Conservation (phyloP, 2,888 invertebrate genomes). For the Lasioglossum oenotherae region DNA sequence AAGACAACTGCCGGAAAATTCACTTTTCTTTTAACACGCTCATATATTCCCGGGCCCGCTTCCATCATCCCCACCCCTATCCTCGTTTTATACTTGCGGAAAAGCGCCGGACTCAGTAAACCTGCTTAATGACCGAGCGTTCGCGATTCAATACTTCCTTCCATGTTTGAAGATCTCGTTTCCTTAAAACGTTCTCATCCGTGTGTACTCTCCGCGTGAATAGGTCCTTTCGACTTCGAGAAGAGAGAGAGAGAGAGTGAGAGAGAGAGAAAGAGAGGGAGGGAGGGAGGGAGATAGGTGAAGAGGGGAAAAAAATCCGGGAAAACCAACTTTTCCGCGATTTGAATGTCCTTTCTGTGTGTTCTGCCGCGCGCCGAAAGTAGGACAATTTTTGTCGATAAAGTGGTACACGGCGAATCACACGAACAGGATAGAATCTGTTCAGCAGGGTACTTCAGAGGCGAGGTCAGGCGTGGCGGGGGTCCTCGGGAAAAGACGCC, state of each 20-base stretch:
- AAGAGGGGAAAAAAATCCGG: not conserved
- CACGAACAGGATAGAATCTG: constrained; percentile 2
- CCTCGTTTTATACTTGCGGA: not conserved
- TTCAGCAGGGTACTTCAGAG: constrained; percentile 1
- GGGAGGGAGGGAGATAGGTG: not conserved
- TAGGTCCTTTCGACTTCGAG: not conserved
- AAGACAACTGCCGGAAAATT: constrained; percentile 48
- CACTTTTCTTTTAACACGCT: constrained; percentile 18
- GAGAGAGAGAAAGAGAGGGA: not conserved
- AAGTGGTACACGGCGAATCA: not conserved
- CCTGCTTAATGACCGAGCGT: constrained; percentile 29
- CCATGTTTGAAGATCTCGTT: not conserved
- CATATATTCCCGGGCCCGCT: not conserved
- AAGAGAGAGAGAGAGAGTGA: not conserved
- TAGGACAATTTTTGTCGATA: constrained; percentile 2
- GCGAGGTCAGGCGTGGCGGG: not conserved
- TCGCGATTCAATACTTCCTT: constrained; percentile 8
- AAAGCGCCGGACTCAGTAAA: constrained; percentile 27
- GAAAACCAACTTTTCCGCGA: not conserved
- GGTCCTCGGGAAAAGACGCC: constrained; percentile 5
- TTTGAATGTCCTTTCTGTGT: constrained; percentile 16
- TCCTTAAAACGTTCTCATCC: not conserved
- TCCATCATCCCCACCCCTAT: not conserved
- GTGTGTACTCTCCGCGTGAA: not conserved
- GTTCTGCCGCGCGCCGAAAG: not conserved